A percentile compares a stretch with the other conserved stretches of the same genome.
These are phyloP conservation scores for Alloscopus bannaensis DNA, from an alignment of 2,888 invertebrate genomes.

Conservation along the genomic window DNA sequence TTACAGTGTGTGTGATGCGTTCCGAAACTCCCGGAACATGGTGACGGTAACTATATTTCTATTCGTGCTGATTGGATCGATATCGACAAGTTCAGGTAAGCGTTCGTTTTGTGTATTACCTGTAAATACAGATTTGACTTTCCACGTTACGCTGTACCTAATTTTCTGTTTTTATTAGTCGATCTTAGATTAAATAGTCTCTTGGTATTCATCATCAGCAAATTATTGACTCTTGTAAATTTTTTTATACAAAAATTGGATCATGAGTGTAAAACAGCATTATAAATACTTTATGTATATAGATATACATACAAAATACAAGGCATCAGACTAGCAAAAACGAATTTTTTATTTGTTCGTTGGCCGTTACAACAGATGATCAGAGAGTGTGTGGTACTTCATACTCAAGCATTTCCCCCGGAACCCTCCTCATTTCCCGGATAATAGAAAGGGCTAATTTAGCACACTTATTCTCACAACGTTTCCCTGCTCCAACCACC, in stretches of 20 bases:
- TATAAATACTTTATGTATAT: background rate
- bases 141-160: background rate
- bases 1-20: conserved; percentile 17
- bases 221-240: conserved; percentile 19
- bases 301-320: background rate
- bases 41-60: conserved; percentile 21
- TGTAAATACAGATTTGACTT: background rate
- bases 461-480: conserved; percentile 11
- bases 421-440: background rate
- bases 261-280: background rate
- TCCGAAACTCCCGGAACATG: conserved; percentile 20
- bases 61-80: conserved; percentile 43
- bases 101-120: background rate
- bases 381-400: conserved; percentile 1
- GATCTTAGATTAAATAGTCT: background rate
- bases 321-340: conserved; percentile 1
- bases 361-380: conserved; percentile 46
- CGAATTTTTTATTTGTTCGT: conserved; percentile 10
- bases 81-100: conserved; percentile 46
- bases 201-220: background rate
- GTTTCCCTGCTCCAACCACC: no score
- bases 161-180: conserved; percentile 12
- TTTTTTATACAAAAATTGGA: conserved; percentile 1
- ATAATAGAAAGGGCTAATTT: conserved; percentile 24
- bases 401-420: conserved; percentile 19